These are phyloP conservation scores for Pyrocephalus nanus DNA, from an alignment of 2,797 vertebrate genomes.

Conservation along the genomic window DNA sequence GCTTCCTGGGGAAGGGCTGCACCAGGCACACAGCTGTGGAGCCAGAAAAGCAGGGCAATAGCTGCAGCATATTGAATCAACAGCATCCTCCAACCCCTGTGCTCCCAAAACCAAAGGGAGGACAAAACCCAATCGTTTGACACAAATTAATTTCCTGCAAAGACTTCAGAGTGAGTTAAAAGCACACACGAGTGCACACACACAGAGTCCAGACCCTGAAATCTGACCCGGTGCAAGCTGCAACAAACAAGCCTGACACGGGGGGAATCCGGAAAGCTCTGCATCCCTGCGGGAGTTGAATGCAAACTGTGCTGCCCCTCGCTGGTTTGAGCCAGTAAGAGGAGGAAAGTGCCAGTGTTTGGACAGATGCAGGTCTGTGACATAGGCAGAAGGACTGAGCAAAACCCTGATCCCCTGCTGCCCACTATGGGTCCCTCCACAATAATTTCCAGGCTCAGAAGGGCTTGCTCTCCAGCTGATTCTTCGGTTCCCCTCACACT, in stretches of 20 bases:
- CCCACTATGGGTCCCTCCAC: not conserved
- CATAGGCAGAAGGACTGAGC: not conserved
- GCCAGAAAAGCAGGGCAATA: not conserved
- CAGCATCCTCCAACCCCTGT: not conserved
- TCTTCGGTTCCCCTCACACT: not conserved
- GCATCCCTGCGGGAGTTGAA: not conserved
- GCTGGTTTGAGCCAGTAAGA: fast-evolving
- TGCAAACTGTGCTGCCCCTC: not conserved
- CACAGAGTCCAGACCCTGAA: not conserved
- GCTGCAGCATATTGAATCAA: not conserved
- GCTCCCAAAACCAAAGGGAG: not conserved
- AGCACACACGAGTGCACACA: not conserved
- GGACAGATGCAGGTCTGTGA: not conserved
- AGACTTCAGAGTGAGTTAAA: slow-evolving; percentile 18
- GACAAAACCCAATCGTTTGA: not conserved
- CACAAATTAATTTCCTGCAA: slow-evolving; percentile 35
- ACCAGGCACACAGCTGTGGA: not conserved
- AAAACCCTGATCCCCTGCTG: not conserved
- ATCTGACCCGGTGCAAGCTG: not conserved
- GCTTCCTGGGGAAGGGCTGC: not conserved
- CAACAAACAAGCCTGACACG: fast-evolving
- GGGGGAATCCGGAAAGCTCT: not conserved
- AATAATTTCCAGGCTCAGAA: not conserved
- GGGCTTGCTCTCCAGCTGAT: not conserved
- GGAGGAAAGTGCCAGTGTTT: not conserved